Conservation (phyloP, 2,888 invertebrate genomes). For the Bembecia ichneumoniformis region DNA sequence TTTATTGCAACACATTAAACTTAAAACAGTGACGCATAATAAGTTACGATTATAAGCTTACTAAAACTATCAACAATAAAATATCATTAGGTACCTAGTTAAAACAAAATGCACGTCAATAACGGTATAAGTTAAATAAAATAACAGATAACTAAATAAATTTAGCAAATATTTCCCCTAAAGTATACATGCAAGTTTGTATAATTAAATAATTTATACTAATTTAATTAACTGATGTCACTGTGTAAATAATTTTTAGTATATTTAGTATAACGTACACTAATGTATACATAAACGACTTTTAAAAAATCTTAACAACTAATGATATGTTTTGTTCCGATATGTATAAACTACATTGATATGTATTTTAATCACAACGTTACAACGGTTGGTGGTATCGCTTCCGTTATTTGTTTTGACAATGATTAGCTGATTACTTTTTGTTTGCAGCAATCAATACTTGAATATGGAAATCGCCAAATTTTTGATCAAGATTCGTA, state of each 20-base stretch:
- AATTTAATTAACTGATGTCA: neutral
- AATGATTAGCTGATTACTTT: too few relatives aligned
- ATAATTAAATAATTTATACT: slow-evolving; percentile 1
- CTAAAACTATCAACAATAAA: too few relatives aligned
- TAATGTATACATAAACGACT: slow-evolving; percentile 66
- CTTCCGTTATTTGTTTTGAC: slow-evolving; percentile 5
- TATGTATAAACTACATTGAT: slow-evolving; percentile 45
- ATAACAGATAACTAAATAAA: neutral
- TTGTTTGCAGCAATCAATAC: too few relatives aligned
- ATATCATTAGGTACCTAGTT: too few relatives aligned
- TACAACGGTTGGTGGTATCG: slow-evolving; percentile 8
- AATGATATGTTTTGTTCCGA: slow-evolving; percentile 52
- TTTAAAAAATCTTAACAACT: slow-evolving; percentile 53
- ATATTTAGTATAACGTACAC: slow-evolving; percentile 28
- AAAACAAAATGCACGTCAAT: too few relatives aligned
- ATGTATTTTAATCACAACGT: slow-evolving; percentile 57
- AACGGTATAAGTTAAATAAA: neutral
- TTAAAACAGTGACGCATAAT: too few relatives aligned
- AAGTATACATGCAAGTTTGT: slow-evolving; percentile 1
- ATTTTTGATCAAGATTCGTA: too few relatives aligned
- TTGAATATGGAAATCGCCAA: too few relatives aligned
- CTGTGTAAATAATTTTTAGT: slow-evolving; percentile 25
- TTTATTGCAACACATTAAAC: too few relatives aligned
- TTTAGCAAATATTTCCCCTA: neutral
- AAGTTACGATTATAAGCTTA: too few relatives aligned